Evolutionary conservation across 2,888 invertebrate genomes (phyloP).

Genomic region (Tinea pellionella): DNA sequence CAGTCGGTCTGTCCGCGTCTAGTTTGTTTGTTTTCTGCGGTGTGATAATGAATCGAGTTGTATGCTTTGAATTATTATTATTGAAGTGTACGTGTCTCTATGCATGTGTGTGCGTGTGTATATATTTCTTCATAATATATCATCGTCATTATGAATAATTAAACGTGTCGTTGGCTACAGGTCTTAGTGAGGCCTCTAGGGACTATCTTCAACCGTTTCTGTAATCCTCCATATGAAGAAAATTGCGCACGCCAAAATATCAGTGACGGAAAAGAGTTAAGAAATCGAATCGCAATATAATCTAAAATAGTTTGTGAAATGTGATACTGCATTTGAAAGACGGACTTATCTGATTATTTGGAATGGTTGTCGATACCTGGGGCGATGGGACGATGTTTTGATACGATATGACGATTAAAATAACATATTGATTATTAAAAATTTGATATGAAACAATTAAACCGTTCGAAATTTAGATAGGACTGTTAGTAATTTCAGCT

Average conservation of each 20-base stretch:
- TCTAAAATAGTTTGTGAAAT: neutral
- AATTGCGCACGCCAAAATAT: neutral
- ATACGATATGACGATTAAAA: neutral
- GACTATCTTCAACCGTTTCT: too few relatives aligned
- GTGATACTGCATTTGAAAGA: conserved; percentile 10
- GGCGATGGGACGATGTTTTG: neutral
- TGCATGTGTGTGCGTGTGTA: neutral
- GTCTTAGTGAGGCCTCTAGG: too few relatives aligned
- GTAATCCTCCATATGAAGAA: too few relatives aligned
- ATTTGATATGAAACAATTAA: too few relatives aligned
- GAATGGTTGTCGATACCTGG: neutral
- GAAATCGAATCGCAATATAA: neutral
- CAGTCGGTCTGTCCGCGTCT: neutral
- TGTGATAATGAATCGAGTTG: conserved; percentile 2
- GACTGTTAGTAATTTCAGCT: too few relatives aligned
- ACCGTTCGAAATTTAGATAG: too few relatives aligned
- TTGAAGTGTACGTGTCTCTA: neutral
- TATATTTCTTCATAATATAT: neutral
- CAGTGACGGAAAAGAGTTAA: neutral
- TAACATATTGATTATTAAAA: neutral
- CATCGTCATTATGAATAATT: too few relatives aligned
- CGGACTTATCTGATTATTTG: neutral
- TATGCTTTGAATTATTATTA: neutral
- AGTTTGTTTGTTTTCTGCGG: neutral
- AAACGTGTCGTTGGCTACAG: too few relatives aligned